A percentile compares a stretch with the other conserved stretches of the same genome.
These are phyloP conservation scores for Drosophila sp. DNA, from an alignment of 1,140 invertebrate genomes.

Conservation along the genomic window DNA sequence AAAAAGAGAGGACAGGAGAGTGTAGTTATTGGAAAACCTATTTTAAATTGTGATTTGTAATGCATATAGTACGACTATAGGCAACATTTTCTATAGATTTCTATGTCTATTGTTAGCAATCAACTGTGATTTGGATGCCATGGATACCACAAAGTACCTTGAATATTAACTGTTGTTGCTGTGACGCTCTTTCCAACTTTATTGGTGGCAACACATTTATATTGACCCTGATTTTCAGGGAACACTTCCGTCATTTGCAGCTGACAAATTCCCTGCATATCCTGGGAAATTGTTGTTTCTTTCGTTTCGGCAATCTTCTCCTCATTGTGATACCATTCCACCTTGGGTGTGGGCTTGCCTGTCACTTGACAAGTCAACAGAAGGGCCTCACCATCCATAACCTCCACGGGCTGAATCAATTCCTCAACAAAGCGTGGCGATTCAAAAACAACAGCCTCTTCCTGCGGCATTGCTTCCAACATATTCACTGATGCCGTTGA, in stretches of 20 bases:
- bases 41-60: slow-evolving; percentile 46
- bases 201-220: slow-evolving; percentile 93
- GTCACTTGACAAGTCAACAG: slow-evolving; percentile 90
- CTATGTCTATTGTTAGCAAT: slow-evolving; percentile 48
- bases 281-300: slow-evolving; percentile 91
- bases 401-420: slow-evolving; percentile 88
- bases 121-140: slow-evolving; percentile 36
- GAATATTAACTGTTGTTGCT: slow-evolving; percentile 91
- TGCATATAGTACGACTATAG: slow-evolving; percentile 5
- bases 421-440: slow-evolving; percentile 91
- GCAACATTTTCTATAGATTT: slow-evolving; percentile 23
- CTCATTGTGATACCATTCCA: slow-evolving; percentile 93
- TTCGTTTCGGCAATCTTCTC: slow-evolving; percentile 90
- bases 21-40: slow-evolving; percentile 67
- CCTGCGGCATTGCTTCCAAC: slow-evolving; percentile 86
- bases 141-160: slow-evolving; percentile 87
- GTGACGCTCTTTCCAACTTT: slow-evolving; percentile 93
- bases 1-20: slow-evolving; percentile 24
- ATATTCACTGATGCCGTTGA: slow-evolving; percentile 92
- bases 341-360: slow-evolving; percentile 92
- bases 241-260: slow-evolving; percentile 96
- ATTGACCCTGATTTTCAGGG: slow-evolving; percentile 96
- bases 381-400: slow-evolving; percentile 97
- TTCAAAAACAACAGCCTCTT: slow-evolving; percentile 87
- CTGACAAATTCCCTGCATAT: slow-evolving; percentile 91